Conservation (phyloP, 2,888 invertebrate species). For the Rhogogaster chlorosoma region DNA sequence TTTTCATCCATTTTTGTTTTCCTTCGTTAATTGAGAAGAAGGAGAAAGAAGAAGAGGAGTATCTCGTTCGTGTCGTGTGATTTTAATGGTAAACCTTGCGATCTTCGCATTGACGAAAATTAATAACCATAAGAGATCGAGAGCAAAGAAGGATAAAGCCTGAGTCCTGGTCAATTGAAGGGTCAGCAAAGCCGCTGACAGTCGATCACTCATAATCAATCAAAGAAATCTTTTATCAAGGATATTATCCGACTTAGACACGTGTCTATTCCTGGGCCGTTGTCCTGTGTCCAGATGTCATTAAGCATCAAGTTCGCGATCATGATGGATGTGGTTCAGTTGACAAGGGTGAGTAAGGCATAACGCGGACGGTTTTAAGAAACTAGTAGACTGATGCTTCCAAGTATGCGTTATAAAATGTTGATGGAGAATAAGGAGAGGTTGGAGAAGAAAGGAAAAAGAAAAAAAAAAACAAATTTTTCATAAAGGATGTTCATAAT, state of each 20-base stretch:
- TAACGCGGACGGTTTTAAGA: background rate
- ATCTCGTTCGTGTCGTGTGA: background rate
- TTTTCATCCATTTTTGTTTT: background rate
- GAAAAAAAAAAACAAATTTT: too few species aligned
- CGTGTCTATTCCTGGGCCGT: conserved; percentile 9
- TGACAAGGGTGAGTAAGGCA: conserved; percentile 1
- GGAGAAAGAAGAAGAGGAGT: background rate
- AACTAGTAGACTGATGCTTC: background rate
- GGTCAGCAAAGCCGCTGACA: conserved; percentile 26
- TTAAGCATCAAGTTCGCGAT: conserved; percentile 43
- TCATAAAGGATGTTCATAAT: background rate
- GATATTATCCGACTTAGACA: conserved; percentile 43
- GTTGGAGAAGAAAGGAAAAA: background rate
- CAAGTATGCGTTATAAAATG: background rate
- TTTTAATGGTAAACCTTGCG: background rate
- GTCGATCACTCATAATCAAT: conserved; percentile 46
- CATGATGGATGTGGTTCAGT: conserved; percentile 35
- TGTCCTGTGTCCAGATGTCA: conserved; percentile 19
- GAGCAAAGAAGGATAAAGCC: background rate
- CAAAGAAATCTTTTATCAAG: conserved; percentile 36
- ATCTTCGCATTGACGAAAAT: conserved; percentile 3
- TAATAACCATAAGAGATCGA: background rate
- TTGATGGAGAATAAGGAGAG: background rate
- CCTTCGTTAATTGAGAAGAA: background rate
- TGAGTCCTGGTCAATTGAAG: conserved; percentile 14